phyloP scores from a whole-genome alignment of 2,888 invertebrate genomes.

The Quadroppia sp. region DNA sequence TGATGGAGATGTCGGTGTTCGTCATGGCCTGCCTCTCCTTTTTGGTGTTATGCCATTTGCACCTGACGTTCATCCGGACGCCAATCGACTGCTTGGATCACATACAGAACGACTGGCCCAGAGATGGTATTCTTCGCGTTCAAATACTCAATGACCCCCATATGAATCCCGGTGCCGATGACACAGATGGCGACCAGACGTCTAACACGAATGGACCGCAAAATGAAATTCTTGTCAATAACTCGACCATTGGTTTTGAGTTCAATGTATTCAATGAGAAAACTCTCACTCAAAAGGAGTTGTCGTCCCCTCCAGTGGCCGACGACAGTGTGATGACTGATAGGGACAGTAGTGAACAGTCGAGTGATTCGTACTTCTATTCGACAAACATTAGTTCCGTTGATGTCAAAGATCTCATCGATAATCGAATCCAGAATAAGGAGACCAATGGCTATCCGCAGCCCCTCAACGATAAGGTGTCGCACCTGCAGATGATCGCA shows the following conservation, averaged over 20 bases:
- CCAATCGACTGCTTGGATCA: constrained; percentile 89
- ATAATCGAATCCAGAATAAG: constrained; percentile 14
- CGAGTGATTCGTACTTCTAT: background rate
- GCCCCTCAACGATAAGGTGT: constrained; percentile 52
- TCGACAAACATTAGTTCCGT: background rate
- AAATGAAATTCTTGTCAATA: background rate
- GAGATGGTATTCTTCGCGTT: constrained; percentile 87
- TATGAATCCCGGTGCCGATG: background rate
- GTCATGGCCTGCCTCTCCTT: constrained; percentile 61
- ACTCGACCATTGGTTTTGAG: constrained; percentile 2
- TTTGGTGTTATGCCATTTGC: constrained; percentile 88
- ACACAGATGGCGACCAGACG: too few species aligned
- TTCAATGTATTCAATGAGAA: background rate
- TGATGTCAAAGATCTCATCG: constrained; percentile 14
- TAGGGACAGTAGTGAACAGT: background rate
- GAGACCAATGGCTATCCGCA: constrained; percentile 33
- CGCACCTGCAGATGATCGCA: constrained; percentile 61
- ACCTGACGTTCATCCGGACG: constrained; percentile 83
- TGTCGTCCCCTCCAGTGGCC: too few species aligned
- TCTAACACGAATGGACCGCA: too few species aligned
- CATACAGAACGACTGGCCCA: constrained; percentile 83
- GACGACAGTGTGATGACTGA: background rate
- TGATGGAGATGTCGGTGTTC: constrained; percentile 76
- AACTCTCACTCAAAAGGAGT: too few species aligned
- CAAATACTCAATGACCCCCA: constrained; percentile 60